Percentiles rank a stretch among this genome's conserved stretches.
These are phyloP conservation scores for Heliothis virescens DNA, from an alignment of 1,140 invertebrate genomes.

Conservation along the genomic window DNA sequence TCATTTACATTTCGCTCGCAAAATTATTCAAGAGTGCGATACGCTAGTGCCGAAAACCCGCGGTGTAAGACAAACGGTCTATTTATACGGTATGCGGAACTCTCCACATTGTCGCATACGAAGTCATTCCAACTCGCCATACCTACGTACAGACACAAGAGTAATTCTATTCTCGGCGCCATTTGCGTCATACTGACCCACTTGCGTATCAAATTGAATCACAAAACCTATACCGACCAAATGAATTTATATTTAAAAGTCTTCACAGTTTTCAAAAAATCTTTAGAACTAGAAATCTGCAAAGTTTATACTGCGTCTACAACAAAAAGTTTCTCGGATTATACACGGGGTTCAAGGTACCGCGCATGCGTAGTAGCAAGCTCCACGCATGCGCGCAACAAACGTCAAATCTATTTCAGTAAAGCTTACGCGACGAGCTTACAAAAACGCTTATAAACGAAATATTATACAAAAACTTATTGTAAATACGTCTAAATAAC, in stretches of 20 bases:
- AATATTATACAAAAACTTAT: conserved; percentile 53
- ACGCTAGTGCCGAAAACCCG: neutral
- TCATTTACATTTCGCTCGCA: neutral
- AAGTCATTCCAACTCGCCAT: neutral
- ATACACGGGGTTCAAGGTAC: neutral
- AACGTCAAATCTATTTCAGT: conserved; percentile 84
- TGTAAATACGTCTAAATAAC: neutral
- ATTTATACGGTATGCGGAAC: conserved; percentile 27
- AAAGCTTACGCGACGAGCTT: conserved; percentile 65
- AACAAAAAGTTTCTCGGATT: too few species aligned
- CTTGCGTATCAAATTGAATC: conserved; percentile 8
- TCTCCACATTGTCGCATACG: conserved; percentile 21
- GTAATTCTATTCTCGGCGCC: conserved; percentile 8
- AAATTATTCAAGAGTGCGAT: neutral
- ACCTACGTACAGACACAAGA: conserved; percentile 13
- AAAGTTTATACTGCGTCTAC: too few species aligned
- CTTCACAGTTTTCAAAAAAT: neutral
- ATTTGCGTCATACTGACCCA: conserved; percentile 22
- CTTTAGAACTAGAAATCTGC: neutral
- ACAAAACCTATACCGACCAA: conserved; percentile 26
- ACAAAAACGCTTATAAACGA: conserved; percentile 62
- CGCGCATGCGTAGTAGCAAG: conserved; percentile 65
- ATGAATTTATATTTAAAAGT: neutral
- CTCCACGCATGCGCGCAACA: conserved; percentile 67
- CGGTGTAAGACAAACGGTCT: neutral